These are phyloP conservation scores for Acropternis orthonyx DNA, from an alignment of 2,797 vertebrate species.

Conservation along the genomic window DNA sequence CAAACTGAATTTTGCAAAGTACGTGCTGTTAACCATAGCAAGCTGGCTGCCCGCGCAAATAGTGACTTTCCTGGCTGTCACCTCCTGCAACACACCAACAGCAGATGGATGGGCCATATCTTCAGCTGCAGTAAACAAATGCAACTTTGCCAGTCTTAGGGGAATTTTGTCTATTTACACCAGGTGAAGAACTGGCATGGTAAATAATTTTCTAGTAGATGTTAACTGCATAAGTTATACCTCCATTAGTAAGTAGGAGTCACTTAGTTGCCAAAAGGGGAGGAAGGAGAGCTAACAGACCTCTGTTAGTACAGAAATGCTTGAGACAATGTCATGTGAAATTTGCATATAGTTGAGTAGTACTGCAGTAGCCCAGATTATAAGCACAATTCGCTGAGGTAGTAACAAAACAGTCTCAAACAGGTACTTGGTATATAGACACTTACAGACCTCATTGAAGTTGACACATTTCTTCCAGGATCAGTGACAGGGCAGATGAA, in stretches of 20 bases:
- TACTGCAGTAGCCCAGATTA: background rate
- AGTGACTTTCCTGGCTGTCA: background rate
- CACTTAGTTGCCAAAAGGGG: background rate
- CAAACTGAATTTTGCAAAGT: background rate
- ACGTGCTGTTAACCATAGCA: background rate
- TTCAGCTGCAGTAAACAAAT: background rate
- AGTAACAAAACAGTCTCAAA: background rate
- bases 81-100: background rate
- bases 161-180: background rate
- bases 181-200: background rate
- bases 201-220: background rate
- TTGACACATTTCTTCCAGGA: background rate
- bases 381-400: background rate
- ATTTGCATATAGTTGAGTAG: background rate
- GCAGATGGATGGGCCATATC: background rate
- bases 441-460: background rate
- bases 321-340: background rate
- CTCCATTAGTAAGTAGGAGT: background rate
- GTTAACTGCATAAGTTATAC: background rate
- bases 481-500: background rate
- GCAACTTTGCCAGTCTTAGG: background rate
- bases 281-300: background rate
- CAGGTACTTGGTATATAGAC: background rate
- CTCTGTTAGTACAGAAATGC: background rate
- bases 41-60: background rate